Evolutionary conservation across 1,140 invertebrate species (phyloP).

Genomic region (Penaeus vannamei): DNA sequence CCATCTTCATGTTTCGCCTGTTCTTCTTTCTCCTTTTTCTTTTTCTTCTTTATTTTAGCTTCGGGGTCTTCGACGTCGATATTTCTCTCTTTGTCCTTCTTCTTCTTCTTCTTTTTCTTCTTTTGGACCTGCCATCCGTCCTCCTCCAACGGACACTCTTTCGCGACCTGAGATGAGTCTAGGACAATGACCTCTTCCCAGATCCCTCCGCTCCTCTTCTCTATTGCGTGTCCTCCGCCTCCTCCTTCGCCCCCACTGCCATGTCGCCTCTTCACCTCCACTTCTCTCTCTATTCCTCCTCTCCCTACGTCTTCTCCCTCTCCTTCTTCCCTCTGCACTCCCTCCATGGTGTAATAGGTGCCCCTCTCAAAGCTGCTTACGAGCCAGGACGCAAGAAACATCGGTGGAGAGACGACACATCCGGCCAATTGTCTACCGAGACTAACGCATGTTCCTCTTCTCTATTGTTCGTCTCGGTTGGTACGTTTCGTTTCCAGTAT

Average conservation of each 20-base stretch:
- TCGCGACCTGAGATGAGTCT: not conserved
- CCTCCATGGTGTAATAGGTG: constrained; percentile 49
- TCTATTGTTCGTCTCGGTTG: not conserved
- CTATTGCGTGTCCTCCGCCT: not conserved
- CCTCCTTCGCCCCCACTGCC: not conserved
- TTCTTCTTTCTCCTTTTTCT: too few species aligned
- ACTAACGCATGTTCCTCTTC: too few species aligned
- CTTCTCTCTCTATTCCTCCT: constrained; percentile 29
- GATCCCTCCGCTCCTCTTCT: constrained; percentile 21
- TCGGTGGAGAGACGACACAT: not conserved
- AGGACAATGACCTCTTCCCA: constrained; percentile 29
- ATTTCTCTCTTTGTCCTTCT: too few species aligned
- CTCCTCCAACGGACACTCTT: not conserved
- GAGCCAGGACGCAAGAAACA: constrained; percentile 15
- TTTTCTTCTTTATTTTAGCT: too few species aligned
- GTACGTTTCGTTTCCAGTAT: not conserved
- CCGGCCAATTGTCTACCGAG: too few species aligned
- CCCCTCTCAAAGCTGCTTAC: constrained; percentile 25
- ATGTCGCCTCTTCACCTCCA: not conserved
- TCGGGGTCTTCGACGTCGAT: too few species aligned
- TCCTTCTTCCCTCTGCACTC: not conserved
- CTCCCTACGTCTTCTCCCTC: constrained; percentile 20
- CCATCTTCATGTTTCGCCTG: too few species aligned
- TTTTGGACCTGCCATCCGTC: not conserved
- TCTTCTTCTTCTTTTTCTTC: constrained; percentile 1